Conservation (phyloP, 2,113 vertebrate genomes). For the Ciconia stormi region DNA sequence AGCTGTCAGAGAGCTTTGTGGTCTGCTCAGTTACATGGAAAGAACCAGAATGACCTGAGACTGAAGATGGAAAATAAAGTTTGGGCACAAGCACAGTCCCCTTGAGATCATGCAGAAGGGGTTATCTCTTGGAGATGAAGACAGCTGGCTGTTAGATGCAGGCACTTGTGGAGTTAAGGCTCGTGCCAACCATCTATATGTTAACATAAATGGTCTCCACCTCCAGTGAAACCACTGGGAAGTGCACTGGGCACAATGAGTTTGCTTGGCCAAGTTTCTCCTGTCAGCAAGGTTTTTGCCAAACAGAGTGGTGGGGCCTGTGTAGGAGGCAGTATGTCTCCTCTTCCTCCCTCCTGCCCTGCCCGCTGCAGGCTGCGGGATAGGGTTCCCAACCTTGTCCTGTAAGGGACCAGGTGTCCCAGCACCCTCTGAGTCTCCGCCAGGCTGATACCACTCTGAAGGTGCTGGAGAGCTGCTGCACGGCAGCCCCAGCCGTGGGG, state of each 20-base stretch:
- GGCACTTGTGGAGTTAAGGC: not conserved
- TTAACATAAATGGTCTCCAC: not conserved
- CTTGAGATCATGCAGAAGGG: not conserved
- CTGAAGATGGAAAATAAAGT: not conserved
- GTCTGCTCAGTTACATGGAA: not conserved
- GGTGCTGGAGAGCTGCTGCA: fast-evolving
- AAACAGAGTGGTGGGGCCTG: not conserved
- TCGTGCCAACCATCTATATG: not conserved
- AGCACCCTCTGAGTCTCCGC: not conserved
- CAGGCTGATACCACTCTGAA: not conserved
- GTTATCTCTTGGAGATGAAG: not conserved
- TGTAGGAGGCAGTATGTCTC: not conserved
- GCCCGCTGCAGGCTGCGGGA: not conserved
- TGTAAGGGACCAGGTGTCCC: not conserved
- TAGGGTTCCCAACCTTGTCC: not conserved
- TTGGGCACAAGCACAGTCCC: not conserved
- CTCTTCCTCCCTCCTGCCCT: not conserved
- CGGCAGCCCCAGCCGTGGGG: fast-evolving
- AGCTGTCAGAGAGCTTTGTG: fast-evolving
- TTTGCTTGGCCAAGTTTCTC: not conserved
- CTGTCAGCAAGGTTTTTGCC: not conserved
- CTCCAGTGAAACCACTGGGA: not conserved
- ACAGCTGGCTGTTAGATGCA: not conserved
- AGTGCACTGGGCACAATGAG: not conserved
- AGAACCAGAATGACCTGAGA: not conserved